Evolutionary conservation across 2,888 invertebrate species (phyloP), one percentile per base, ranked within the genome.

Genomic region (Limnephilus auricula): DNA sequence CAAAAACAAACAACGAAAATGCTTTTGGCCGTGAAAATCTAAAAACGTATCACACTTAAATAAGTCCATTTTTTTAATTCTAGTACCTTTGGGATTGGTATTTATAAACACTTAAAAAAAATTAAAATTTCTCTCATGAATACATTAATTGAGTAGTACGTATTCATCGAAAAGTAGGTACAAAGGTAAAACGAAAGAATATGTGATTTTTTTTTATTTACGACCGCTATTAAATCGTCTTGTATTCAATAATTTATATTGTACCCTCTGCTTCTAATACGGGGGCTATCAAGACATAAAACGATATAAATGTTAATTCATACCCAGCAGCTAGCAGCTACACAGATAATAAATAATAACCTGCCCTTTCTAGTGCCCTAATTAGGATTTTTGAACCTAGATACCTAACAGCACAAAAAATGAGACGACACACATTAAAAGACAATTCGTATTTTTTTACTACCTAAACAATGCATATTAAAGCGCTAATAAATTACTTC

Each of bases 191-290:
- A 31, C 18, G 80, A 80, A 32, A 4, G 32, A 80, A 32, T 32
- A 15, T 18, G 80, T 80, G 80, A 80, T n/a, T n/a, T n/a, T n/a
- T n/a, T 80, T 80, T 80, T 80, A 80, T 80, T 80, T 80, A 80
- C 18, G 80, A 32, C 80, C 80, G 32, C 80, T 1, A 80, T 80
- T 32, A 80, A 80, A 80, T 80, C 80, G 32, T 80, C 80, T 80
- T 80, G 80, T 80, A 80, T 80, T 80, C 15, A 80, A 80, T 80
- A 80, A 80, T 31, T 32, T 80, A 80, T 80, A 80, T 80, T 31
- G 15, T 80, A 80, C 31, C 80, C 30, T 80, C 31, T 13, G 13
- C 80, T 15, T 80, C 80, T 80, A 80, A 80, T 80, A 32, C 18
- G 80, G 80, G 80, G 80, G 80, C 80, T 25, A 80, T 80, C 80